These are phyloP conservation scores for Agriopis marginaria DNA, from an alignment of 2,888 invertebrate genomes.

Conservation along the genomic window DNA sequence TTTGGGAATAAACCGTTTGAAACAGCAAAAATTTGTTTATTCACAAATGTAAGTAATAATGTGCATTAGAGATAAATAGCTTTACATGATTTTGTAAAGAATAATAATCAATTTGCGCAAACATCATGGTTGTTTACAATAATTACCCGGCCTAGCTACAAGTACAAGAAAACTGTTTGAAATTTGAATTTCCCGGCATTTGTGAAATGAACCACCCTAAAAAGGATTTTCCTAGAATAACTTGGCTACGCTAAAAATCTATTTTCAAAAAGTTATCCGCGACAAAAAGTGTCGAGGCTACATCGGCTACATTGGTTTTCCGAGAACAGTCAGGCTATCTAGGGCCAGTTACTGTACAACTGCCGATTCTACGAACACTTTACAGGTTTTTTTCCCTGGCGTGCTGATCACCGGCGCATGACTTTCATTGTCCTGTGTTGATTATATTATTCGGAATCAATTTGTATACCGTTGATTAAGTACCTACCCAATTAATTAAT, in stretches of 20 bases:
- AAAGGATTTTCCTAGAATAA: constrained; percentile 10
- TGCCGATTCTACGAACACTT: constrained; percentile 58
- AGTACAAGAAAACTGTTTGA: too few relatives aligned
- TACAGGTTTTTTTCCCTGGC: constrained; percentile 18
- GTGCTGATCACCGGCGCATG: constrained; percentile 12
- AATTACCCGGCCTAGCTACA: too few relatives aligned
- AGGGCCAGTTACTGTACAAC: constrained; percentile 56
- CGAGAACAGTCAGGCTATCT: constrained; percentile 51
- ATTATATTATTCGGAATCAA: constrained; percentile 42
- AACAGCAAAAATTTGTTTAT: too few relatives aligned
- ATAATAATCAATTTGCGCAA: too few relatives aligned
- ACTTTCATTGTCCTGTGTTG: constrained; percentile 37
- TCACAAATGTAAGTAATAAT: too few relatives aligned
- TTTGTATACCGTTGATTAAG: constrained; percentile 3
- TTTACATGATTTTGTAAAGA: too few relatives aligned
- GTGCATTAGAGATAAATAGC: too few relatives aligned
- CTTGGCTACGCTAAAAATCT: constrained; percentile 9
- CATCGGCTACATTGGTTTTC: constrained; percentile 58
- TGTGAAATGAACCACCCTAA: too few relatives aligned
- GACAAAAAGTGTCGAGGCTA: constrained; percentile 54
- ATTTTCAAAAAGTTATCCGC: constrained; percentile 14
- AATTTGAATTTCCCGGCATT: too few relatives aligned
- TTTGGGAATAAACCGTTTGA: too few relatives aligned
- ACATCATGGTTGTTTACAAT: too few relatives aligned
- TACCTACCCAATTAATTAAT: background rate